phyloP scores from a whole-genome alignment of 2,888 invertebrate genomes.

The Dorcus parallelipipedus region DNA sequence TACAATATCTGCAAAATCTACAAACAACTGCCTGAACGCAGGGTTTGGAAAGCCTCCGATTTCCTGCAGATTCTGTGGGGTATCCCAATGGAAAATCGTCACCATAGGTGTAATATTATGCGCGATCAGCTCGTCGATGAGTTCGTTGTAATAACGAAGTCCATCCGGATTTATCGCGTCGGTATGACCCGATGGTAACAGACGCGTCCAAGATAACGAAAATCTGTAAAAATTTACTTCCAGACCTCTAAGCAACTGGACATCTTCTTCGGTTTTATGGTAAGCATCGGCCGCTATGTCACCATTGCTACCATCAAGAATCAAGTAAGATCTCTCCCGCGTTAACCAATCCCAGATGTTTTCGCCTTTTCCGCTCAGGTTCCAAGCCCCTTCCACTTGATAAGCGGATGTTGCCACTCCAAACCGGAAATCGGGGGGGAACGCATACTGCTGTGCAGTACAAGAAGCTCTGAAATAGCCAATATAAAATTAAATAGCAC shows the following conservation, averaged over 20 bases:
- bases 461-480: no score
- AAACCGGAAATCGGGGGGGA: slow-evolving; percentile 21
- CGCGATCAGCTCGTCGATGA: slow-evolving; percentile 55
- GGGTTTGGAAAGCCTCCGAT: slow-evolving; percentile 64
- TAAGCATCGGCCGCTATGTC: slow-evolving; percentile 67
- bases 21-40: slow-evolving; percentile 52
- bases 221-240: slow-evolving; percentile 59
- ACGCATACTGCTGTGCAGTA: slow-evolving; percentile 1
- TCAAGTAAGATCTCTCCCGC: slow-evolving; percentile 51
- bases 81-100: slow-evolving; percentile 51
- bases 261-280: slow-evolving; percentile 60
- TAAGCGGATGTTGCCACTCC: slow-evolving; percentile 34
- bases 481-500: no score
- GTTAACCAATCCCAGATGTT: slow-evolving; percentile 68
- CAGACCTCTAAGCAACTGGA: slow-evolving; percentile 54
- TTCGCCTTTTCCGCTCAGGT: slow-evolving; percentile 54
- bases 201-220: slow-evolving; percentile 65
- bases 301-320: slow-evolving; percentile 57
- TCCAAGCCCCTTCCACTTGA: slow-evolving; percentile 29
- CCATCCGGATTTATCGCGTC: slow-evolving; percentile 59
- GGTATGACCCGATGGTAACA: slow-evolving; percentile 57
- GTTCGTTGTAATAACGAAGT: slow-evolving; percentile 59
- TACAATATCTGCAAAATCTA: slow-evolving; percentile 52
- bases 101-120: slow-evolving; percentile 56
- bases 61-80: slow-evolving; percentile 45